phyloP scores from a whole-genome alignment of 2,888 invertebrate genomes.

The Osmoderma eremita region DNA sequence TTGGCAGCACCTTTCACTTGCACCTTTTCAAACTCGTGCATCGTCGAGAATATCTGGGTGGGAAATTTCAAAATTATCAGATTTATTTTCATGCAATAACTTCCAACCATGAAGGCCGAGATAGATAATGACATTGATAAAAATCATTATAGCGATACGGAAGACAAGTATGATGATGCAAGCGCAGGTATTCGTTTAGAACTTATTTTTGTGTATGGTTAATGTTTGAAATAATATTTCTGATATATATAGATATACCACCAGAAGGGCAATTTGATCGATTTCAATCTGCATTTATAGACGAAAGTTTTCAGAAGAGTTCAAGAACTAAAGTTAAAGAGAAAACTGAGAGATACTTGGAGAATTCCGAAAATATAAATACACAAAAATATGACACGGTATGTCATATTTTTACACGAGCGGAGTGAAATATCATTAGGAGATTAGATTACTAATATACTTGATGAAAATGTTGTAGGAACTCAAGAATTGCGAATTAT shows the following conservation, averaged over 20 bases:
- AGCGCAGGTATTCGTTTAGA: constrained; percentile 19
- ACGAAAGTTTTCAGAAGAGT: too few species aligned
- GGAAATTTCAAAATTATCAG: constrained; percentile 44
- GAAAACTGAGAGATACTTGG: background rate
- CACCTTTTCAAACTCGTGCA: background rate
- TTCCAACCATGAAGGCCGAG: constrained; percentile 4
- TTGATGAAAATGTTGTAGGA: constrained; percentile 20
- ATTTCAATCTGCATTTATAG: too few species aligned
- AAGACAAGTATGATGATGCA: constrained; percentile 33
- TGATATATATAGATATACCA: constrained; percentile 16
- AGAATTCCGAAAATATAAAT: background rate
- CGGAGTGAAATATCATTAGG: background rate
- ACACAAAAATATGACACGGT: background rate
- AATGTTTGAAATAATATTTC: background rate
- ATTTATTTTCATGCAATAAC: background rate
- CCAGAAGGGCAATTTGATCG: constrained; percentile 17
- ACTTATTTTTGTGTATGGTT: background rate
- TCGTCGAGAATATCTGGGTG: constrained; percentile 3
- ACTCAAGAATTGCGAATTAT: constrained; percentile 37
- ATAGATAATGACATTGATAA: constrained; percentile 17
- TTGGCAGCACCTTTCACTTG: constrained; percentile 1
- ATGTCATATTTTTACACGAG: background rate
- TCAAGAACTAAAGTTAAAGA: background rate
- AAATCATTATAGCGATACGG: constrained; percentile 14
- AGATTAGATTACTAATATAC: background rate